These are phyloP conservation scores for Papilio elwesi DNA, from an alignment of 2,888 invertebrate genomes.

Conservation along the genomic window DNA sequence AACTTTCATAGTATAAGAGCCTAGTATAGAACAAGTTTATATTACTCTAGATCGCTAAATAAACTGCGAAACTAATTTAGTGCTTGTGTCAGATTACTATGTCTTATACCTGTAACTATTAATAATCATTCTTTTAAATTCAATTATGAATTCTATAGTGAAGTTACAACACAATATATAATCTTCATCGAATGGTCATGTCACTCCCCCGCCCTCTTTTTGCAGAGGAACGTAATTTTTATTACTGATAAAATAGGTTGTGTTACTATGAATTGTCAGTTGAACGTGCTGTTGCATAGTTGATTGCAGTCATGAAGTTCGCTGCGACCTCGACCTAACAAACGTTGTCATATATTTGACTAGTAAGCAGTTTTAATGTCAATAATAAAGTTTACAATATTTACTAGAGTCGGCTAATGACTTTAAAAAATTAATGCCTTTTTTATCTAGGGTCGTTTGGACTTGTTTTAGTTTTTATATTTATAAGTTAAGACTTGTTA, in stretches of 20 bases:
- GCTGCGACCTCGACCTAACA: conserved; percentile 28
- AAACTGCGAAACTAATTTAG: no score
- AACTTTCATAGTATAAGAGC: no score
- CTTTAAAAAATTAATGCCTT: not conserved
- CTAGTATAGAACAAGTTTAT: no score
- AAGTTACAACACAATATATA: no score
- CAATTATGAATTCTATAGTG: no score
- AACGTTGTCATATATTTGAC: not conserved
- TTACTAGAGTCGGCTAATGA: not conserved
- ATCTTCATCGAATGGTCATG: no score
- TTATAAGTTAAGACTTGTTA: no score
- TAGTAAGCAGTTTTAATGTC: conserved; percentile 1
- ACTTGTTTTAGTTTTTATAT: no score
- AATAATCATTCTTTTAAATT: no score
- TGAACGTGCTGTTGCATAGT: conserved; percentile 15
- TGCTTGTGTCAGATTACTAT: no score
- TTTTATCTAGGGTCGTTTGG: not conserved
- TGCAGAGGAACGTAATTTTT: not conserved
- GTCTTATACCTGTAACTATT: no score
- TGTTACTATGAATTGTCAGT: conserved; percentile 3
- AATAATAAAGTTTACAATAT: not conserved
- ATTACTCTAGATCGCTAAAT: no score
- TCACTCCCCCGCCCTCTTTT: not conserved
- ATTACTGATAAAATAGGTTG: not conserved
- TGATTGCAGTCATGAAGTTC: not conserved